Evolutionary conservation across 2,888 invertebrate species (phyloP), one percentile per base, ranked within the genome.

Genomic region (Drosophila putrida): DNA sequence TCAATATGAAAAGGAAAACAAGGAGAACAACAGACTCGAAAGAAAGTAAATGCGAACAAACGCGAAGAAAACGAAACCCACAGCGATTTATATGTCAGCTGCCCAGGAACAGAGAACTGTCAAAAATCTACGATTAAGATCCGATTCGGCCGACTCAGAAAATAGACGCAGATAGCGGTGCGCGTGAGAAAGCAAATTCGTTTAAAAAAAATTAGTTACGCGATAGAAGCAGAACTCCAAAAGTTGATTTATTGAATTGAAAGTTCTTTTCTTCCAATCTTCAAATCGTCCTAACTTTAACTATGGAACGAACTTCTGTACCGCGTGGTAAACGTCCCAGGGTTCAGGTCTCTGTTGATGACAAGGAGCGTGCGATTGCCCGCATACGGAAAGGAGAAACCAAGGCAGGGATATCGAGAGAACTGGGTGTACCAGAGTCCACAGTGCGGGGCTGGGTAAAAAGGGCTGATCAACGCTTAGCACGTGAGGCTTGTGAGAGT

Each of bases 381-480:
- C 85, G 85, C 43, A 85, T 85, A n/a, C 89, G 89, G 5, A 68
- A 73, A 6, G 85, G 85, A 0, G 85, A 85, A 39, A 85, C 85
- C 0, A 85, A 85, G 66, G 85, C 85, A 0, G 89, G 85, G 20
- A 88, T 85, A 33, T 85, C 85, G 0, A 70, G 85, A 1, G 85
- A 85, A n/a, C 62, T 85, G 25, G 85, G 89, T 13, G 89, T 85
- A 27, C 85, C 85, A 31, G 85, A 85, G 70, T 85, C 85, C 5
- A 85, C 85, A 6, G 85, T 85, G 33, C 85, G 85, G 15, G 85
- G 85, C 6, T 85, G 85, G 85, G 85, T 85, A 8, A 85, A 85
- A 62, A 67, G 85, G 0, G 86, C 89, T 3, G 88, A 85, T 53
- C 78, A 72, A 69, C 82, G 85, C 15, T 27, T 75, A 15, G 71